phyloP scores from a whole-genome alignment of 1,140 invertebrate species.

The Coelopa frigida region DNA sequence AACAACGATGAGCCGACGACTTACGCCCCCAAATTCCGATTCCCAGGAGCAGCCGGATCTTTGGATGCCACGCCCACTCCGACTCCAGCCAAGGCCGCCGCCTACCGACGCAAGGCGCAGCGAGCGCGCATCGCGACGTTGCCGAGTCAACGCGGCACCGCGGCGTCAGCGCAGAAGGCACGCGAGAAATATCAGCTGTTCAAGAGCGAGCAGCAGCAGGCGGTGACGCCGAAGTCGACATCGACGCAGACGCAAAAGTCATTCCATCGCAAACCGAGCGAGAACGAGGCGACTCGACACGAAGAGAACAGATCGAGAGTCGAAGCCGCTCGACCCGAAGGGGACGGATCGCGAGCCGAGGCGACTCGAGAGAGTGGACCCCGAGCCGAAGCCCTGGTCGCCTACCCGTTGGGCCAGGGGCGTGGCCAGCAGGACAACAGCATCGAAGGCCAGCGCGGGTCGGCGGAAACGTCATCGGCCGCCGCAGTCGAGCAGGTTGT shows the following conservation, averaged over 20 bases:
- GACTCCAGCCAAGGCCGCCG: slow-evolving; percentile 2
- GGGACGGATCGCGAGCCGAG: too few relatives aligned
- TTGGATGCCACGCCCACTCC: background rate
- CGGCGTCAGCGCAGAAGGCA: slow-evolving; percentile 12
- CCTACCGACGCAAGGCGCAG: slow-evolving; percentile 21
- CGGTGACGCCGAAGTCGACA: background rate
- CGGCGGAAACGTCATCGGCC: slow-evolving; percentile 9
- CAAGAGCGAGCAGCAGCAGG: slow-evolving; percentile 14
- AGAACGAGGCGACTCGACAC: slow-evolving; percentile 32
- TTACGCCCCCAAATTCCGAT: slow-evolving; percentile 31
- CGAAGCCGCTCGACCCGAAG: too few relatives aligned
- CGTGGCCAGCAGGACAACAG: slow-evolving; percentile 32
- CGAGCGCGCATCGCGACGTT: slow-evolving; percentile 20
- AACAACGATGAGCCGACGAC: slow-evolving; percentile 36
- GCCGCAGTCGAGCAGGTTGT: slow-evolving; percentile 23
- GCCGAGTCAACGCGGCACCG: slow-evolving; percentile 12
- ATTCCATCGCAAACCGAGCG: slow-evolving; percentile 19
- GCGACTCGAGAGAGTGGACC: slow-evolving; percentile 20
- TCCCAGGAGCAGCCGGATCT: background rate
- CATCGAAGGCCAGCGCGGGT: slow-evolving; percentile 16
- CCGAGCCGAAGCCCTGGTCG: slow-evolving; percentile 31
- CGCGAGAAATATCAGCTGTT: slow-evolving; percentile 29
- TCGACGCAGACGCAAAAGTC: slow-evolving; percentile 9
- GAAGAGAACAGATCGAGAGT: too few relatives aligned
- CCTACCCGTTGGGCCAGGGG: slow-evolving; percentile 8